These are phyloP conservation scores for Callipepla californica DNA, from an alignment of 2,113 vertebrate genomes.

Conservation along the genomic window DNA sequence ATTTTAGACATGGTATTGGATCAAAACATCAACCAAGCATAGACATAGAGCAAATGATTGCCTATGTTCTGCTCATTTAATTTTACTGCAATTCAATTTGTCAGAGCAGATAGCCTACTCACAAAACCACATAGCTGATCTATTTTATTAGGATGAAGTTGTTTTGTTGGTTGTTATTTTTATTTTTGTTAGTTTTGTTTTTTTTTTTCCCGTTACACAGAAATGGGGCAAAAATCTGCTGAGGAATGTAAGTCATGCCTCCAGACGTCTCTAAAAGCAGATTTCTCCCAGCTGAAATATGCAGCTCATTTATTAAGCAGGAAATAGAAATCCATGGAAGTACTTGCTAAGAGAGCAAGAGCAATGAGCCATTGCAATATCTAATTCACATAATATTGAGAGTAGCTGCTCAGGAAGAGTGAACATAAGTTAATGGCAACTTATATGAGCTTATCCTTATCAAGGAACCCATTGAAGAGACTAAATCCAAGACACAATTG, in stretches of 20 bases:
- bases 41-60: not conserved
- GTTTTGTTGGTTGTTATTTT: not conserved
- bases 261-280: not conserved
- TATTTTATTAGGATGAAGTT: not conserved
- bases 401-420: not conserved
- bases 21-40: not conserved
- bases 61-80: not conserved
- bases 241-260: not conserved
- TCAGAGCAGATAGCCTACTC: not conserved
- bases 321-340: slow-evolving; percentile 16
- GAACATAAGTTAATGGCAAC: not conserved
- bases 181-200: not conserved
- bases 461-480: slow-evolving; percentile 30
- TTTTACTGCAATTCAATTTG: not conserved
- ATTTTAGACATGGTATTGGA: not conserved
- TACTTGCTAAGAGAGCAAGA: not conserved
- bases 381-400: slow-evolving; percentile 20
- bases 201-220: not conserved
- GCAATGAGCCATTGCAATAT: slow-evolving; percentile 28
- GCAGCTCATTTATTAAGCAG: not conserved
- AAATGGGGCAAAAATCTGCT: not conserved
- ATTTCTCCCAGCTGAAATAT: not conserved
- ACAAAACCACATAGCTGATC: not conserved
- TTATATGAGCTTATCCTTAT: slow-evolving; percentile 46
- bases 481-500: slow-evolving; percentile 23